A percentile compares a stretch with the other conserved stretches of the same genome.
Conservation (phyloP, 2,113 vertebrate genomes). For the Thymallus thymallus region DNA sequence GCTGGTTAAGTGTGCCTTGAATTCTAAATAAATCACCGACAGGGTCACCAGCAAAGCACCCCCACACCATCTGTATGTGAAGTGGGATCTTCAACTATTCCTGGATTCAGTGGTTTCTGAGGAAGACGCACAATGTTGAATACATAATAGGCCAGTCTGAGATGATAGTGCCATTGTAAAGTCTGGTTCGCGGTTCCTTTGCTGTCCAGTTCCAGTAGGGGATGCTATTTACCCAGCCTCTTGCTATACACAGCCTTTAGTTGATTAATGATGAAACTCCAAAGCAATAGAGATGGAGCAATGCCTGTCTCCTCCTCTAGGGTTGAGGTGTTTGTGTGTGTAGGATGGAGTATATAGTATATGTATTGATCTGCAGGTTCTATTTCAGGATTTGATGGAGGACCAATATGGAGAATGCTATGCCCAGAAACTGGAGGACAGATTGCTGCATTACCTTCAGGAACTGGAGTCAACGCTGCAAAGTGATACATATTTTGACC, state of each 20-base stretch:
- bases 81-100: no score
- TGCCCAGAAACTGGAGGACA: conserved; percentile 66
- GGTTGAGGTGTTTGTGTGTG: background rate
- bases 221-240: background rate
- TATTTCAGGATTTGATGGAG: conserved; percentile 65
- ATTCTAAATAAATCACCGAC: no score
- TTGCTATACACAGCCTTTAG: background rate
- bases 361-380: background rate
- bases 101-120: background rate
- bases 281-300: background rate
- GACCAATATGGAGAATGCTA: conserved; percentile 69
- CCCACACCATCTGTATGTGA: no score
- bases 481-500: conserved; percentile 58
- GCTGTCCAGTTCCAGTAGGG: conserved; percentile 40
- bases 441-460: conserved; percentile 64
- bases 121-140: background rate
- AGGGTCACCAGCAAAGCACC: no score
- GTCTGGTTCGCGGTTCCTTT: background rate
- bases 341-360: background rate
- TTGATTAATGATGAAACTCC: background rate
- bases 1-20: no score
- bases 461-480: conserved; percentile 56
- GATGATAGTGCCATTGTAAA: background rate
- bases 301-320: background rate
- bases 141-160: background rate